Evolutionary conservation across 2,113 vertebrate species (phyloP), one percentile per base, ranked within the genome.

Genomic region (Hylia prasina): DNA sequence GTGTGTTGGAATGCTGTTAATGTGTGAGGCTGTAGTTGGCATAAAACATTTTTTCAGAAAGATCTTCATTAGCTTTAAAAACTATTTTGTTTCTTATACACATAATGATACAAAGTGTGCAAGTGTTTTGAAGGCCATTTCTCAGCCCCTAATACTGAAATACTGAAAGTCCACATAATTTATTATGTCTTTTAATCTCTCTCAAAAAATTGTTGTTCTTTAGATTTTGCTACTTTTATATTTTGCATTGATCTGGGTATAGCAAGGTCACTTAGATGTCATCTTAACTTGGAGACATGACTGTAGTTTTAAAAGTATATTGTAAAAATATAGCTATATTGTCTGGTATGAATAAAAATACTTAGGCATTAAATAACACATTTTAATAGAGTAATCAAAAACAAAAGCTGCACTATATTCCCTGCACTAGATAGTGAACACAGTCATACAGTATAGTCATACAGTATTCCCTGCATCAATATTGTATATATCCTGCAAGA

Each of bases 91-190:
- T 86, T 35, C 42, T 66, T 44, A 8, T 8, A 22, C 14, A n/a
- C 0, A 0, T n/a, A 28, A 33, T 63, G 18, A 31, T 73, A 53
- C 9, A 50, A 87, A 65, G 20, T 10, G 1, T 61, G 23, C 21
- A 77, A 15, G 21, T 53, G 24, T 78, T 87, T 42, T 75, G 25
- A 73, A 58, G 25, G 60, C 39, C 15, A 25, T 81, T 89, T 89
- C 27, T 87, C 25, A 84, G 39, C 18, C 30, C 18, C 33, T 76
- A 72, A 17, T 39, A n/a, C 16, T 39, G 30, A 79, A 71, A 68
- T 75, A 73, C 10, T 76, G 45, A 31, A 88, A 31, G n/a, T 45
- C 60, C 10, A 42, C n/a, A 5, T 68, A 54, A 63, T 30, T 19
- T 71, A 53, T 70, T 69, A 37, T 21, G 87, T 83, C 6, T 65